phyloP scores from a whole-genome alignment of 2,888 invertebrate species.

The Amblyjoppa fuscipennis region DNA sequence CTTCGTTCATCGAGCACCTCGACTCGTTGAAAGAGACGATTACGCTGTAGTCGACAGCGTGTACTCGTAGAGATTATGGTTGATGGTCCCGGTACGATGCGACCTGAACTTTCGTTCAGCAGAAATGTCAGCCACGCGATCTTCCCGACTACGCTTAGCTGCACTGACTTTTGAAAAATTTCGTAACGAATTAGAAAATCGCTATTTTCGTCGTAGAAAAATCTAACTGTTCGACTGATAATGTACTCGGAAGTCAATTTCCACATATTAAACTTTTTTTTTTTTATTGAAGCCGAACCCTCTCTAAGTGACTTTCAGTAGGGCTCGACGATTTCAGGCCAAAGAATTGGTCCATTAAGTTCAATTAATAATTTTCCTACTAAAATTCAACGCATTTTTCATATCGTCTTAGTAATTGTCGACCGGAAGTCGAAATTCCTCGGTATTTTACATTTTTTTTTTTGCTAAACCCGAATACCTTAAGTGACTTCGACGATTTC shows the following conservation, averaged over 20 bases:
- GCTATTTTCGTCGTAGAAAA: too few species aligned
- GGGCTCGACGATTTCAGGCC: too few species aligned
- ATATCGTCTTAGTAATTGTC: background rate
- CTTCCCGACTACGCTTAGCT: background rate
- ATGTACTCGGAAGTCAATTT: too few species aligned
- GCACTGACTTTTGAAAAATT: background rate
- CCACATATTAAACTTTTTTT: too few species aligned
- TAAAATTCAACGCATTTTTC: background rate
- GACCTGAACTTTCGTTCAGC: conserved; percentile 44
- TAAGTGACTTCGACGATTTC: too few species aligned
- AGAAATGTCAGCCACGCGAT: conserved; percentile 48
- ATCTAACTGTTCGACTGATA: too few species aligned
- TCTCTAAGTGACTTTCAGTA: too few species aligned
- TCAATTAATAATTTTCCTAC: background rate
- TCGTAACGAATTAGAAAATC: background rate
- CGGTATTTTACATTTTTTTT: background rate
- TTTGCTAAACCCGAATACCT: background rate
- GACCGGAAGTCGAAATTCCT: background rate
- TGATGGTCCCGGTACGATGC: conserved; percentile 4
- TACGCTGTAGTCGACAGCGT: conserved; percentile 24
- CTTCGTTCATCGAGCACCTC: conserved; percentile 14
- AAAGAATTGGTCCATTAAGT: background rate
- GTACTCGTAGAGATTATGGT: background rate
- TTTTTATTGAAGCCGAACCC: too few species aligned
- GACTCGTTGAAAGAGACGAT: conserved; percentile 25